phyloP scores from a whole-genome alignment of 2,797 vertebrate species.

The Spondyliosoma cantharus region DNA sequence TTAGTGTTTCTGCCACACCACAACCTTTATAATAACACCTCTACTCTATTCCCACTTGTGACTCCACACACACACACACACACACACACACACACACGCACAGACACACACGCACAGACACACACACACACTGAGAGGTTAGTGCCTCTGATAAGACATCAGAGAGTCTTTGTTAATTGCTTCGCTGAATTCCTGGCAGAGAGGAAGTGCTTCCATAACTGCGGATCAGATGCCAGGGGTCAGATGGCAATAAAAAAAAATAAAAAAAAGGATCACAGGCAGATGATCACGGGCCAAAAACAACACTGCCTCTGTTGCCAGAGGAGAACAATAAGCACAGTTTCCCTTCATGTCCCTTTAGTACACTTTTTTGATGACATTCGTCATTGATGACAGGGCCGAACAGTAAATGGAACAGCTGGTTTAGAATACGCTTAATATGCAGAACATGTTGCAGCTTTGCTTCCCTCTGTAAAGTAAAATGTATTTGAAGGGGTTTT shows the following conservation, averaged over 20 bases:
- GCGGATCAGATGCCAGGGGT: conserved; percentile 59
- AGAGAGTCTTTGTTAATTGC: conserved; percentile 72
- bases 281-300: conserved; percentile 65
- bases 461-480: no score
- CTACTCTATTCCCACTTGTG: conserved; percentile 21
- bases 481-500: background rate
- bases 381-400: background rate
- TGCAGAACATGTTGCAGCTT: background rate
- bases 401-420: background rate
- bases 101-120: conserved; percentile 16
- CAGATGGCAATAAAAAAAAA: conserved; percentile 43
- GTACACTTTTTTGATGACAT: background rate
- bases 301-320: conserved; percentile 54
- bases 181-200: conserved; percentile 69
- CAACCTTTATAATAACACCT: conserved; percentile 24
- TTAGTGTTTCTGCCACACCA: conserved; percentile 52
- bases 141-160: conserved; percentile 73
- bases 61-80: background rate
- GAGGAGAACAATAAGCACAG: conserved; percentile 27
- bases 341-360: conserved; percentile 29
- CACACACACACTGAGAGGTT: conserved; percentile 21
- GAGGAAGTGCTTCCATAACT: conserved; percentile 73
- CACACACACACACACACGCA: conserved; percentile 13
- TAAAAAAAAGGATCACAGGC: conserved; percentile 50
- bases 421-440: background rate